These are phyloP conservation scores for Tachina lurida DNA, from an alignment of 2,888 invertebrate species.

Conservation along the genomic window DNA sequence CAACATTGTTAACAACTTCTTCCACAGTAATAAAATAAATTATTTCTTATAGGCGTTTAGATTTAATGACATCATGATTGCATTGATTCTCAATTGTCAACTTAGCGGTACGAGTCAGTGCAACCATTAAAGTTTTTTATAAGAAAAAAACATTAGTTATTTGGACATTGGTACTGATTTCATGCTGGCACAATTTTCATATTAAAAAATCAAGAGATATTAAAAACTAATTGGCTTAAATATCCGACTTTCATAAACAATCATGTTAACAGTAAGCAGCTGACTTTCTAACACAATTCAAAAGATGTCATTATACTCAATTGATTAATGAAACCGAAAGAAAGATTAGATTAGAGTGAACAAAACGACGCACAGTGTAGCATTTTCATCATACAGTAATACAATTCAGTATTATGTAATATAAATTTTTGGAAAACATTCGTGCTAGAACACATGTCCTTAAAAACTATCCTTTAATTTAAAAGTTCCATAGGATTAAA, in stretches of 20 bases:
- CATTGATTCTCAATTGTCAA: neutral
- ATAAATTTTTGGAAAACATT: no score
- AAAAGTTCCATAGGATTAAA: no score
- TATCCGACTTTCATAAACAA: constrained; percentile 25
- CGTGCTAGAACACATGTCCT: no score
- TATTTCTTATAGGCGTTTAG: neutral
- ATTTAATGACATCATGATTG: neutral
- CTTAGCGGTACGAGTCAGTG: constrained; percentile 4
- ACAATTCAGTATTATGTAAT: no score
- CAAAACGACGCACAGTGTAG: neutral
- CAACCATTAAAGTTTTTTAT: constrained; percentile 1
- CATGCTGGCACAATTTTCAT: neutral
- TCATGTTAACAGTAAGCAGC: constrained; percentile 27
- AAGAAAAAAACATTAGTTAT: neutral
- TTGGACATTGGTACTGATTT: neutral
- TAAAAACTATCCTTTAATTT: no score
- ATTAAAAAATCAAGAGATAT: neutral
- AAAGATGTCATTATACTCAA: no score
- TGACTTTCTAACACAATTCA: neutral
- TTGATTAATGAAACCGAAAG: no score
- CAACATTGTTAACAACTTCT: neutral
- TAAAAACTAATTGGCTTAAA: constrained; percentile 6
- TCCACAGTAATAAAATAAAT: neutral
- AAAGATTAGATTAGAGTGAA: neutral
- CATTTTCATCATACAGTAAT: neutral